Conservation (phyloP, 1,140 invertebrate species). For the Aporrectodea caliginosa region DNA sequence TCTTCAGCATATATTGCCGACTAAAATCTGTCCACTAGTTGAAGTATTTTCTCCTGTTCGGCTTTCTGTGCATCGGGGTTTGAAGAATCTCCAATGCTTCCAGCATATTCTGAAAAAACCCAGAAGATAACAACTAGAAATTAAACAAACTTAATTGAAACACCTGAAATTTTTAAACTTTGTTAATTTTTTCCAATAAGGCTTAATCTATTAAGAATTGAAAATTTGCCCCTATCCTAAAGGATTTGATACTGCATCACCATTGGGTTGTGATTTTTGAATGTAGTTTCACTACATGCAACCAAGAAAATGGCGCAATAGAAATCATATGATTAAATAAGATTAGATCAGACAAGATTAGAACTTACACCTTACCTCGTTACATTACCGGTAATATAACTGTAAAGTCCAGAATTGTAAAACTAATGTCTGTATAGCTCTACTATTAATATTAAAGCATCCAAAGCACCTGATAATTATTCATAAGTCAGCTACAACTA, state of each 20-base stretch:
- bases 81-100: slow-evolving; percentile 85
- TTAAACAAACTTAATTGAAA: not conserved
- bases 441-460: no score
- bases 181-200: slow-evolving; percentile 6
- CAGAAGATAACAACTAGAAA: slow-evolving; percentile 31
- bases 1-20: no score
- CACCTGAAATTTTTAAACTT: not conserved
- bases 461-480: no score
- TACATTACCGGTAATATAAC: no score
- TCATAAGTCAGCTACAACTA: no score
- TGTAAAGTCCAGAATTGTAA: no score
- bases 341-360: no score
- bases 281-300: not conserved
- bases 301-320: no score
- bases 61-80: slow-evolving; percentile 76
- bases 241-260: not conserved
- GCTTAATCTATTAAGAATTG: not conserved
- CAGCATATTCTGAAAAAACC: slow-evolving; percentile 76
- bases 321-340: no score
- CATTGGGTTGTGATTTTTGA: not conserved
- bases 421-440: no score
- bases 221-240: not conserved
- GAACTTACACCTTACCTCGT: no score
- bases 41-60: slow-evolving; percentile 85
- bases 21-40: slow-evolving; percentile 93